A percentile compares a stretch with the other conserved stretches of the same genome.
These are phyloP conservation scores for Allobates femoralis DNA, from an alignment of 2,797 vertebrate species.

Conservation along the genomic window DNA sequence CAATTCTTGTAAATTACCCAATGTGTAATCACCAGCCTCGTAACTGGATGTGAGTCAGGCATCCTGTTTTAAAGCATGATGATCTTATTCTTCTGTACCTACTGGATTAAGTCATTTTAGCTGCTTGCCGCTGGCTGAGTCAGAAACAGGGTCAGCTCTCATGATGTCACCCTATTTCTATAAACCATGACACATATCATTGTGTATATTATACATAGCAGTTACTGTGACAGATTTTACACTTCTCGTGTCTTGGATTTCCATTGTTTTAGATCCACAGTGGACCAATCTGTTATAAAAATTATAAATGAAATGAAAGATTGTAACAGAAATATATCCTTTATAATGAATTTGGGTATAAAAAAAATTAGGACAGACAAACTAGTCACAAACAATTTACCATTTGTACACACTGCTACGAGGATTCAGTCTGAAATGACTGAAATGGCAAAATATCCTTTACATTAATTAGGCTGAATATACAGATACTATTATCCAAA, in stretches of 20 bases:
- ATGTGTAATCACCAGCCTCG: not conserved
- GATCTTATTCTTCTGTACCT: constrained; percentile 30
- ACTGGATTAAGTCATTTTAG: constrained; percentile 29
- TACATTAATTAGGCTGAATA: not conserved
- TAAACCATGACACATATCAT: not conserved
- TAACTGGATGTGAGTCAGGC: constrained; percentile 18
- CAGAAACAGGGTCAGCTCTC: constrained; percentile 20
- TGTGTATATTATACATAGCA: not conserved
- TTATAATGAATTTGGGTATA: not conserved
- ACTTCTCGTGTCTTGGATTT: not conserved
- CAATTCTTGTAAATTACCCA: constrained; percentile 12
- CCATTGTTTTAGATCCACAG: not conserved
- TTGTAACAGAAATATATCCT: not conserved
- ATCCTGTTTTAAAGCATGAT: not conserved
- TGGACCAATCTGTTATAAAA: not conserved
- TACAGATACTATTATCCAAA: not conserved
- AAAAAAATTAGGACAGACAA: not conserved
- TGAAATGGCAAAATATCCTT: not conserved
- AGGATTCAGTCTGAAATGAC: not conserved
- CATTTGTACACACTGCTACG: not conserved
- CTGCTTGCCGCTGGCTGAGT: constrained; percentile 7
- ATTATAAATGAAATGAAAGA: no score
- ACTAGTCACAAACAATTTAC: not conserved
- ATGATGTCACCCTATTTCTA: not conserved
- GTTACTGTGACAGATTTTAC: not conserved